Conservation (phyloP, 2,113 vertebrate genomes). For the Verasper variegatus region DNA sequence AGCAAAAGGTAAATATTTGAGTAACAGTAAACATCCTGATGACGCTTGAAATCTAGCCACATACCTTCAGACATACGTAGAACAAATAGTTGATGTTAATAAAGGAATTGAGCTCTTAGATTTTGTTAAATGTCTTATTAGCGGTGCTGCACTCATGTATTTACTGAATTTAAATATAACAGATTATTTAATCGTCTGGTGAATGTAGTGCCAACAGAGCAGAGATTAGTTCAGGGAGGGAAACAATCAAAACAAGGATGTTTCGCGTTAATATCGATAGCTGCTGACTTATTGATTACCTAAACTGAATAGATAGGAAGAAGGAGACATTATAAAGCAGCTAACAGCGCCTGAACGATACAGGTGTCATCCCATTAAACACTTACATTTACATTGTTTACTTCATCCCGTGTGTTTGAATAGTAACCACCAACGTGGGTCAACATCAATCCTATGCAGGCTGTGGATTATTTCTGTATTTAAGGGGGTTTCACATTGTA, state of each 20-base stretch:
- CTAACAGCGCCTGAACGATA: neutral
- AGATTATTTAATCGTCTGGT: neutral
- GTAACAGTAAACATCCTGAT: neutral
- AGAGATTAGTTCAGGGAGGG: neutral
- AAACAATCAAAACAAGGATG: neutral
- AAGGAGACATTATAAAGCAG: constrained; percentile 5
- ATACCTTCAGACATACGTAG: neutral
- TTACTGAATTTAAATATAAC: too few relatives aligned
- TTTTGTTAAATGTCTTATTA: neutral
- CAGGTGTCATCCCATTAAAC: constrained; percentile 2
- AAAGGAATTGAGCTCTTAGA: neutral
- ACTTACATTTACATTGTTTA: neutral
- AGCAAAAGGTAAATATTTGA: neutral
- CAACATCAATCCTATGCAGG: neutral
- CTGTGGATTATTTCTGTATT: neutral
- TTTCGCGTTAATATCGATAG: neutral
- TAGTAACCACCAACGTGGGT: neutral
- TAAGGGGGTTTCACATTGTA: neutral
- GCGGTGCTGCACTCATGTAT: neutral
- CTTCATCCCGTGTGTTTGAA: neutral
- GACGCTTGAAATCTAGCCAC: neutral
- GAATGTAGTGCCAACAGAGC: neutral
- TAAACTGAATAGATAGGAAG: neutral
- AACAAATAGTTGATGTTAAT: neutral
- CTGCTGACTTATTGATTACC: neutral